A percentile compares a stretch with the other conserved stretches of the same genome.
phyloP scores from a whole-genome alignment of 2,113 vertebrate genomes.

The Pollimyrus isidori region DNA sequence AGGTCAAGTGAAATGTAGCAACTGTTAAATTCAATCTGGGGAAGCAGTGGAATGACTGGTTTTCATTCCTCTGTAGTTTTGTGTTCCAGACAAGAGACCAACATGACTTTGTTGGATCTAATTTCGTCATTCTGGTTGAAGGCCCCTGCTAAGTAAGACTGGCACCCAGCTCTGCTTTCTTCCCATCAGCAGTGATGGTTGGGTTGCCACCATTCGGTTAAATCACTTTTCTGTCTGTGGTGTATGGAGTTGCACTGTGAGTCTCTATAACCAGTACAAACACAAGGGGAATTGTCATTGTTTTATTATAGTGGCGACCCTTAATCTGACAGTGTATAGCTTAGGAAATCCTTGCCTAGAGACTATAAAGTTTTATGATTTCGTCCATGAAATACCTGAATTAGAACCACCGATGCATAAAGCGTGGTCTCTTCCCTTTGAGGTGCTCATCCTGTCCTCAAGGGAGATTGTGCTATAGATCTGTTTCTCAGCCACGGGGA shows the following conservation, averaged over 20 bases:
- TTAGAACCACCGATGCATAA: background rate
- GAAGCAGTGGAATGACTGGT: background rate
- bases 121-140: background rate
- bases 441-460: background rate
- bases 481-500: conserved; percentile 25
- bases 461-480: conserved; percentile 31
- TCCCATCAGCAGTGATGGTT: background rate
- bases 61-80: conserved; percentile 1
- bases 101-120: background rate
- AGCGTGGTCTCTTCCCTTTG: background rate
- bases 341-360: background rate
- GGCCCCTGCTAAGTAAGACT: background rate
- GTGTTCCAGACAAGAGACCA: background rate
- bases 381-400: background rate
- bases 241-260: background rate
- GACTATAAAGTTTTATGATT: conserved; percentile 1
- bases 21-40: conserved; percentile 13
- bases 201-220: too few relatives aligned
- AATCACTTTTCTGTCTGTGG: background rate
- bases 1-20: conserved; percentile 18
- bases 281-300: background rate
- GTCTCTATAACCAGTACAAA: background rate
- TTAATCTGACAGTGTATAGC: background rate
- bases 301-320: background rate
- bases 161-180: background rate